Conservation (phyloP, 2,113 vertebrate genomes). For the Gopherus evgoodei region DNA sequence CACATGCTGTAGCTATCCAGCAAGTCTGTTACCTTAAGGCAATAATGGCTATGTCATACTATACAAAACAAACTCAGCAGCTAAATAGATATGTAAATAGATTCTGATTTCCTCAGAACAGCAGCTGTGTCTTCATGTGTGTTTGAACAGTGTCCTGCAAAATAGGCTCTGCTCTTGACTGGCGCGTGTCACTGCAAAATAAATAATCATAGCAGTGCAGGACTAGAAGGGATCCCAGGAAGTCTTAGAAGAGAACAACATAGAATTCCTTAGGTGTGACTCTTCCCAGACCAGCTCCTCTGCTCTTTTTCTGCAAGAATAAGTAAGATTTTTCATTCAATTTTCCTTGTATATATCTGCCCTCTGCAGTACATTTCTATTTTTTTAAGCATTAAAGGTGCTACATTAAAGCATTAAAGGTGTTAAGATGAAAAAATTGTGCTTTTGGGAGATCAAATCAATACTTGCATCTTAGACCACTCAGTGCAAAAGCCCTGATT, state of each 20-base stretch:
- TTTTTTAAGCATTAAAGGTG: slow-evolving; percentile 64
- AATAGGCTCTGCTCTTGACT: slow-evolving; percentile 6
- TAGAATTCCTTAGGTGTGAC: slow-evolving; percentile 33
- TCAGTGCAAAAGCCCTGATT: neutral
- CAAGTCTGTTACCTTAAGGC: neutral
- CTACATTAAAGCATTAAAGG: slow-evolving; percentile 52
- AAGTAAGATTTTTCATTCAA: neutral
- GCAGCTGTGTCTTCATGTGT: neutral
- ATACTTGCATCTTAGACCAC: slow-evolving; percentile 32
- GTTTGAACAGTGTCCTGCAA: neutral
- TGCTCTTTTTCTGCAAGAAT: slow-evolving; percentile 4
- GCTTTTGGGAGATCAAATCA: slow-evolving; percentile 47
- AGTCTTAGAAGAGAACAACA: neutral
- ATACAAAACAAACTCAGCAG: slow-evolving; percentile 14
- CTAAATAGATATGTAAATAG: neutral
- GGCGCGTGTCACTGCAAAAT: slow-evolving; percentile 4
- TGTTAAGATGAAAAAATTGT: slow-evolving; percentile 33
- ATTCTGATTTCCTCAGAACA: slow-evolving; percentile 11
- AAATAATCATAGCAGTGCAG: neutral
- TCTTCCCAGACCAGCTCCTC: neutral
- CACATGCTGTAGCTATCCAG: neutral
- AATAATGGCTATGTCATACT: neutral
- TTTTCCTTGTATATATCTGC: neutral
- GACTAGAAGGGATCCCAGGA: too few relatives aligned
- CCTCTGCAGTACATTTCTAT: slow-evolving; percentile 31